A percentile compares a stretch with the other conserved stretches of the same genome.
These are phyloP conservation scores for Penaeus indicus DNA, from an alignment of 1,140 invertebrate genomes.

Conservation along the genomic window DNA sequence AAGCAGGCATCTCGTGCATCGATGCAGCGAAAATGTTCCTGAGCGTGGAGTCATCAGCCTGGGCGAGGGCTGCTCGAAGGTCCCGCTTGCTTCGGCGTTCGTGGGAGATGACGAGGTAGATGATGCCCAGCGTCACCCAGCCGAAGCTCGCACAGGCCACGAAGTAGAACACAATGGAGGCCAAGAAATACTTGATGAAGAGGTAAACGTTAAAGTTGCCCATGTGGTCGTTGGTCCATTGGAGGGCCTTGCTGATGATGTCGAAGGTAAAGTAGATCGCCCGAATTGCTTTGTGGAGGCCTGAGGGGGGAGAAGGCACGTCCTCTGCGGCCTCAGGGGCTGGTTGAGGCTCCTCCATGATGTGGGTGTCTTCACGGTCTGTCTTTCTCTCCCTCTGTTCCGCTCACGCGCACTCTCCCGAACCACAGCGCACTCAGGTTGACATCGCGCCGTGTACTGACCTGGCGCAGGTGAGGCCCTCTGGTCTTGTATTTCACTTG, in stretches of 20 bases:
- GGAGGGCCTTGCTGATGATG: not conserved
- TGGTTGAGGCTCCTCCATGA: too few species aligned
- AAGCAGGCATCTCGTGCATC: not conserved
- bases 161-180: not conserved
- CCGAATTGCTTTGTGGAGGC: too few species aligned
- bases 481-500: too few species aligned
- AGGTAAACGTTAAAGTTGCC: not conserved
- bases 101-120: not conserved
- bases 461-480: too few species aligned
- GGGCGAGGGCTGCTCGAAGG: not conserved
- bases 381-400: too few species aligned
- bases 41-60: not conserved
- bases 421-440: too few species aligned
- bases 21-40: not conserved
- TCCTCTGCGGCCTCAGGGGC: too few species aligned
- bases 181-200: not conserved
- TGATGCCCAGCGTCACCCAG: constrained; percentile 6
- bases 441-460: too few species aligned
- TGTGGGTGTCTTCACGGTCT: too few species aligned
- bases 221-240: not conserved
- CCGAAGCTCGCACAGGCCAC: not conserved
- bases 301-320: too few species aligned
- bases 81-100: not conserved
- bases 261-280: not conserved
- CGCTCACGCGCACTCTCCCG: too few species aligned